Evolutionary conservation across 2,888 invertebrate genomes (phyloP), one percentile per base, ranked within the genome.

Genomic region (Nomada ruficornis): DNA sequence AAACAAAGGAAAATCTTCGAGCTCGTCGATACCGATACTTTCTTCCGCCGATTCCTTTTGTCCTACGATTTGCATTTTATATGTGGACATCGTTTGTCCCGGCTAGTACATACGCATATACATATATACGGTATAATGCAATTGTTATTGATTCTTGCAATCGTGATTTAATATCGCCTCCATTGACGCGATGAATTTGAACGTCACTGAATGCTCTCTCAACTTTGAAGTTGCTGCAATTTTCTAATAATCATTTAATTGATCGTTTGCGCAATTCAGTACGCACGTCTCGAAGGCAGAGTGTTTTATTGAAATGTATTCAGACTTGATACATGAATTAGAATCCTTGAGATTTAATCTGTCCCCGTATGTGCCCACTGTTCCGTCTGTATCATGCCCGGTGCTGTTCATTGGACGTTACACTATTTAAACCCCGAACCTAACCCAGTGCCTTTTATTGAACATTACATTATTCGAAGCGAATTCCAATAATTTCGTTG

Each of bases 161-260:
- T 9, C 29, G 15, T 47, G 23, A 68, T 63, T 72, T 54, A 59
- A 44, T 20, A 57, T 55, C 20, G 26, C 23, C 42, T 68, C 29
- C 23, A 13, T 72, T 18, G n/a, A 68, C 7, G 13, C 20, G 7
- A 20, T 13, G 15, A 29, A 72, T 73, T 57, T 64, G 52, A 47
- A 62, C 54, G 2, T n/a, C 47, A 36, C 10, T 57, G 18, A 54
- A 50, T 47, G 47, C 9, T 13, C 20, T 73, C 42, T 5, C 29
- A 42, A 62, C 26, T 42, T 3, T 47, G 11, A 26, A 47, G 18
- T 76, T 52, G 54, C 20, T 29, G 7, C 23, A 23, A 67, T 77
- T 7, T 29, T 62, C 44, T 67, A 67, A 54, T 55, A 23, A 62
- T 67, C 47, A 13, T 60, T 65, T 60, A 77, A 77, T 71, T 60